These are phyloP conservation scores for Eulemur macaco DNA, from an alignment of 2,113 vertebrate genomes.

Conservation along the genomic window DNA sequence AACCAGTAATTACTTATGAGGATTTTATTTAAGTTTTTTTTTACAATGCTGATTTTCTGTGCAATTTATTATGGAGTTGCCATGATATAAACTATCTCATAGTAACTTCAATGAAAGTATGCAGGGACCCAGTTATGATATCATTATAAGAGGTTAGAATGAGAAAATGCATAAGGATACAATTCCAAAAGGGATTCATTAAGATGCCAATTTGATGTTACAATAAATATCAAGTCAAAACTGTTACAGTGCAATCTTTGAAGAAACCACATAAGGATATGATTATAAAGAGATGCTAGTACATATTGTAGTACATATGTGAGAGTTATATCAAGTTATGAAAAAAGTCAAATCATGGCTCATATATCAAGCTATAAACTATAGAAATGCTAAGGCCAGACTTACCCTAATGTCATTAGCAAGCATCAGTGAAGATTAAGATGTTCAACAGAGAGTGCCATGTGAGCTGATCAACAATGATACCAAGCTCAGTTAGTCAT, in stretches of 20 bases:
- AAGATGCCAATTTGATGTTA: slow-evolving; percentile 73
- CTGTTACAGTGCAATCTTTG: slow-evolving; percentile 67
- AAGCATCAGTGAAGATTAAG: neutral
- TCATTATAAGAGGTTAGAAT: slow-evolving; percentile 72
- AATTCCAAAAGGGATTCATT: slow-evolving; percentile 71
- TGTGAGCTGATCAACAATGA: neutral
- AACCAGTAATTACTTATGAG: slow-evolving; percentile 56
- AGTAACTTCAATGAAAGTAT: slow-evolving; percentile 72
- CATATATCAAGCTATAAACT: neutral
- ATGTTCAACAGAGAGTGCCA: neutral
- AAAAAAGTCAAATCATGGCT: neutral
- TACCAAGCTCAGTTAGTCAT: neutral
- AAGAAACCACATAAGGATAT: slow-evolving; percentile 49
- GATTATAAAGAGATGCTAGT: slow-evolving; percentile 71
- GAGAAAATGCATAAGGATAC: slow-evolving; percentile 59
- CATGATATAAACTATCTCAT: slow-evolving; percentile 56
- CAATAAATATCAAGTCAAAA: slow-evolving; percentile 66
- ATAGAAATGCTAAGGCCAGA: neutral
- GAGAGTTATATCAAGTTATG: slow-evolving; percentile 56
- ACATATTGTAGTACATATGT: slow-evolving; percentile 24
- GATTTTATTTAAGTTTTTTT: slow-evolving; percentile 55
- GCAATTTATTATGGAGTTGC: slow-evolving; percentile 45
- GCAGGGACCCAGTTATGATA: slow-evolving; percentile 65
- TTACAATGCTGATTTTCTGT: slow-evolving; percentile 50
- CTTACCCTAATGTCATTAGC: neutral